Conservation (phyloP, 2,888 invertebrate species). For the Mythimna lalbum region DNA sequence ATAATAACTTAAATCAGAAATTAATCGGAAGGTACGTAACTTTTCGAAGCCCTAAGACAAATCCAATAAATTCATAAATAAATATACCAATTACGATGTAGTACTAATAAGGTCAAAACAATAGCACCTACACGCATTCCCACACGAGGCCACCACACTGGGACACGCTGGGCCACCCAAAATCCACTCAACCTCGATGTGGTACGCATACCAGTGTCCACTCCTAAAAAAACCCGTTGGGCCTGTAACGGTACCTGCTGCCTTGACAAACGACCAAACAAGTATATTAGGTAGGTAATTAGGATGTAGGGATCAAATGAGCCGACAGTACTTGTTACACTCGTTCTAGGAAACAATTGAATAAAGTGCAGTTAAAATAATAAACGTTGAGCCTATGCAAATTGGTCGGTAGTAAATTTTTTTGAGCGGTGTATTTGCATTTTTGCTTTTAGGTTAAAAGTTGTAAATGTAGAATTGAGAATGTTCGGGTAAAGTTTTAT, state of each 20-base stretch:
- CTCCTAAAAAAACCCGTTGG: conserved; percentile 79
- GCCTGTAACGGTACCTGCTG: conserved; percentile 78
- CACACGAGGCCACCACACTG: conserved; percentile 38
- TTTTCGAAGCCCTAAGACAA: neutral
- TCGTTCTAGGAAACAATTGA: conserved; percentile 61
- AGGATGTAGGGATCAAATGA: conserved; percentile 77
- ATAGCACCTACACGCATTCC: conserved; percentile 29
- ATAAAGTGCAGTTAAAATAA: conserved; percentile 56
- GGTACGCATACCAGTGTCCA: conserved; percentile 59
- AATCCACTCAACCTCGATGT: conserved; percentile 58
- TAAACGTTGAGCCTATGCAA: conserved; percentile 46
- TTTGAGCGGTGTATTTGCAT: conserved; percentile 23
- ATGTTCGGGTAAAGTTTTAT: neutral
- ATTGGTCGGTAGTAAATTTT: conserved; percentile 31
- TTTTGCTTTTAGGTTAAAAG: conserved; percentile 16
- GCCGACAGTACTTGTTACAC: conserved; percentile 63
- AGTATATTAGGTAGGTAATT: conserved; percentile 86
- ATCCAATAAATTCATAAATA: neutral
- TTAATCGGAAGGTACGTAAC: no score
- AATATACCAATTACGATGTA: conserved; percentile 24
- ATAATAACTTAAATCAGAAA: neutral
- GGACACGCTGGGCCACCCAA: conserved; percentile 62
- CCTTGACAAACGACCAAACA: conserved; percentile 76
- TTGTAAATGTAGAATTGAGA: neutral
- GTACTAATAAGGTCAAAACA: conserved; percentile 43